These are phyloP conservation scores for Cottoperca gobio DNA, from an alignment of 2,797 vertebrate species.

Conservation along the genomic window DNA sequence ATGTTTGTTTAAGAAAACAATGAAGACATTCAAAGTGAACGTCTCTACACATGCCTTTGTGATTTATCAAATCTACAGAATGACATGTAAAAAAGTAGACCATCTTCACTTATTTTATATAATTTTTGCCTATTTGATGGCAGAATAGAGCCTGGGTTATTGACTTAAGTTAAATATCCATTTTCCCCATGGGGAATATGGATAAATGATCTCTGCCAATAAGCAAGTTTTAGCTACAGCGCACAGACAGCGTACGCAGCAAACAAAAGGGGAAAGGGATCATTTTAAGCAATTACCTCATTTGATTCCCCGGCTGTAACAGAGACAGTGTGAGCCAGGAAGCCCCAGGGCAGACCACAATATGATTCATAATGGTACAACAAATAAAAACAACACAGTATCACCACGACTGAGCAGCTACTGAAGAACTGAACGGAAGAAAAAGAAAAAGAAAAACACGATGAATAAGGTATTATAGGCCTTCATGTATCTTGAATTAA, in stretches of 20 bases:
- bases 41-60: background rate
- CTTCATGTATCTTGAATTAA: slow-evolving; percentile 8
- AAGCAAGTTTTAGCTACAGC: slow-evolving; percentile 28
- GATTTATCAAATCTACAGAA: background rate
- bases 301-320: slow-evolving; percentile 55
- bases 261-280: slow-evolving; percentile 49
- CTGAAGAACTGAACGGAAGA: slow-evolving; percentile 5
- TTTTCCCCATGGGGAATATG: slow-evolving; percentile 8
- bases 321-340: slow-evolving; percentile 49
- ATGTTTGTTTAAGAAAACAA: slow-evolving; percentile 10
- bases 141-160: slow-evolving; percentile 4
- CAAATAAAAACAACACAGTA: slow-evolving; percentile 10
- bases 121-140: background rate
- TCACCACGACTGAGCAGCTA: slow-evolving; percentile 2
- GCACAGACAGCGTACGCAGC: background rate
- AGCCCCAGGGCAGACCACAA: slow-evolving; percentile 29
- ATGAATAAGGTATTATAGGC: background rate
- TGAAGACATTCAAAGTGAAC: background rate
- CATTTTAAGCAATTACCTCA: slow-evolving; percentile 60
- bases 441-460: too few relatives aligned
- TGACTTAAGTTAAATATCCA: slow-evolving; percentile 1
- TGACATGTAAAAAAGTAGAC: background rate
- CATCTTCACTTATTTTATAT: background rate
- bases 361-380: slow-evolving; percentile 41
- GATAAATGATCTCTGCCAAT: slow-evolving; percentile 34